Evolutionary conservation across 1,140 invertebrate genomes (phyloP), one percentile per base, ranked within the genome.

Genomic region (Geopemphigus sp.): DNA sequence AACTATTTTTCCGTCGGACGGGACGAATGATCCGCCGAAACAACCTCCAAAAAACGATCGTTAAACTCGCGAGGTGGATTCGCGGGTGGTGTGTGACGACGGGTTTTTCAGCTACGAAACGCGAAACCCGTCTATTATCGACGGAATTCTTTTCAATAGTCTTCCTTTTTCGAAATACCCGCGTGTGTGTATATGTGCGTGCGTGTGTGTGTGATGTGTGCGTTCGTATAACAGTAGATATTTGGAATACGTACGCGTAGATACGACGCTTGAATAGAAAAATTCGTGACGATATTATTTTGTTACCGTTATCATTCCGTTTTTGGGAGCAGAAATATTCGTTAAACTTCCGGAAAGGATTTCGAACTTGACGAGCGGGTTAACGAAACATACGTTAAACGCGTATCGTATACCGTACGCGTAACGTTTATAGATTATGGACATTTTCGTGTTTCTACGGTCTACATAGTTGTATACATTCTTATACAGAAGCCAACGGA

Each of bases 11-110:
- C 50, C 15, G 70, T 73, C 50, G 47, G 24, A 54, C 53, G 50
- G n/a, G n/a, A n/a, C 70, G 26, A 73, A 73, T 47, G 22, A 74
- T 57, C 50, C 39, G 70, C 54, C 29, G 32, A 29, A 54, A 54
- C 50, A 24, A 54, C 68, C 68, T 72, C 53, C 12, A 19, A 57
- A 32, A 74, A 26, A 29, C 47, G 47, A 26, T 57, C 54, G 32
- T 56, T 74, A 74, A 74, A 56, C 57, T 57, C 32, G 32, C 26
- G n/a, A 39, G 53, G n/a, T n/a, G n/a, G 22, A 39, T 24, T 57
- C 39, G 11, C n/a, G n/a, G n/a, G n/a, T n/a, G 72, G 19, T 22
- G 53, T 39, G 5, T 73, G 5, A 39, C 39, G 17, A n/a, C n/a
- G n/a, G n/a, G 54, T 74, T 70, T 68, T 47, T 53, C 26, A 19